Evolutionary conservation across 2,888 invertebrate genomes (phyloP).

Genomic region (Argyresthia albistria): DNA sequence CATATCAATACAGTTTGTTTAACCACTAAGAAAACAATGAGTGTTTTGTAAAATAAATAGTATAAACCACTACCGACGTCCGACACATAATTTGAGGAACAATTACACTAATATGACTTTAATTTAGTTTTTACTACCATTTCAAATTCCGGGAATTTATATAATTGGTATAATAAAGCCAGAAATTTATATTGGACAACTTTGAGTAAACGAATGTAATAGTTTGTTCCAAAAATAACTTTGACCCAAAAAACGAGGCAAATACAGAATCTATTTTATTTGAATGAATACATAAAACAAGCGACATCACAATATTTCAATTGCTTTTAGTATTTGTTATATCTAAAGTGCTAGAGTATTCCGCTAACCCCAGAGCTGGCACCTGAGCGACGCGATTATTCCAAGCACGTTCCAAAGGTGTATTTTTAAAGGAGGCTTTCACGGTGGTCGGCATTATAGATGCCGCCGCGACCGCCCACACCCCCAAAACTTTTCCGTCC

Average conservation of each 20-base stretch:
- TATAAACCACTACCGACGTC: no score
- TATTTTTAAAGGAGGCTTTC: slow-evolving; percentile 67
- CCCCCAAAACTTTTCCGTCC: slow-evolving; percentile 53
- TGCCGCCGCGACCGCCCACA: slow-evolving; percentile 38
- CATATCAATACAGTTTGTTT: no score
- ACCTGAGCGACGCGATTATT: slow-evolving; percentile 42
- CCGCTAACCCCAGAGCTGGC: no score
- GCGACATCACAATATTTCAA: background rate
- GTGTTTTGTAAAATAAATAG: no score
- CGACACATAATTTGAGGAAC: background rate
- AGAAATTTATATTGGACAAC: background rate
- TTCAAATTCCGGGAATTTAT: background rate
- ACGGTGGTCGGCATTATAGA: slow-evolving; percentile 57
- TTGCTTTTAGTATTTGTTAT: background rate
- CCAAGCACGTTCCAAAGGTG: slow-evolving; percentile 61
- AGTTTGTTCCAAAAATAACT: background rate
- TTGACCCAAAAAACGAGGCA: background rate
- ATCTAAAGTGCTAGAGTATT: no score
- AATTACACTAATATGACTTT: background rate
- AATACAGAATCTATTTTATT: background rate
- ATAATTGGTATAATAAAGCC: background rate
- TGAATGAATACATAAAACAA: no score
- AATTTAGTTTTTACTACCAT: background rate
- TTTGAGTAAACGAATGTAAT: background rate
- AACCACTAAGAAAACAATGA: no score